Conservation (phyloP, 2,888 invertebrate species). For the Strigamia crassipes region DNA sequence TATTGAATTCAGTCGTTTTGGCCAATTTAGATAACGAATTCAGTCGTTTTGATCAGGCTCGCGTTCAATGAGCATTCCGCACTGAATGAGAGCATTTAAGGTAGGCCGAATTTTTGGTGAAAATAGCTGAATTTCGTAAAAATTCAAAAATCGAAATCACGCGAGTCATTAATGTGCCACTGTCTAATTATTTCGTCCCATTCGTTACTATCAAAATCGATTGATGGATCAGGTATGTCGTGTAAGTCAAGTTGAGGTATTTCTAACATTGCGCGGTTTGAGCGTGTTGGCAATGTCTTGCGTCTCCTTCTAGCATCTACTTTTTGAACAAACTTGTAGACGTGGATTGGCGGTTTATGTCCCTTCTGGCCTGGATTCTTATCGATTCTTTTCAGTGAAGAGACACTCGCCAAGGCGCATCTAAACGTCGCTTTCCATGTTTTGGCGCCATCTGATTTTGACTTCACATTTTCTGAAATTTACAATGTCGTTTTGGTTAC, state of each 20-base stretch:
- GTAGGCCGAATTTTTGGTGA: too few species aligned
- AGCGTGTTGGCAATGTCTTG: neutral
- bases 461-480: neutral
- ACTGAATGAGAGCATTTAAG: too few species aligned
- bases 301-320: neutral
- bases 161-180: too few species aligned
- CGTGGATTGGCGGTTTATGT: neutral
- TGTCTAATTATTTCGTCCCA: too few species aligned
- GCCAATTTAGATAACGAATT: too few species aligned
- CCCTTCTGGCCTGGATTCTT: neutral
- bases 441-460: neutral
- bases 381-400: neutral
- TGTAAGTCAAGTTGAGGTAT: neutral
- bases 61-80: too few species aligned
- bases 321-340: neutral
- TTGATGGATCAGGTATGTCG: too few species aligned
- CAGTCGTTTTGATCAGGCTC: too few species aligned
- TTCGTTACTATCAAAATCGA: too few species aligned
- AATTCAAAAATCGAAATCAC: too few species aligned
- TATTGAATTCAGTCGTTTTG: too few species aligned
- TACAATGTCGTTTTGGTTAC: neutral
- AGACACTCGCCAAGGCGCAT: neutral
- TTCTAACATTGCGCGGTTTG: neutral
- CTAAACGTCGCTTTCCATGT: constrained; percentile 5
- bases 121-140: too few species aligned